These are phyloP conservation scores for Phymatocera aterrima DNA, from an alignment of 2,888 invertebrate species.

Conservation along the genomic window DNA sequence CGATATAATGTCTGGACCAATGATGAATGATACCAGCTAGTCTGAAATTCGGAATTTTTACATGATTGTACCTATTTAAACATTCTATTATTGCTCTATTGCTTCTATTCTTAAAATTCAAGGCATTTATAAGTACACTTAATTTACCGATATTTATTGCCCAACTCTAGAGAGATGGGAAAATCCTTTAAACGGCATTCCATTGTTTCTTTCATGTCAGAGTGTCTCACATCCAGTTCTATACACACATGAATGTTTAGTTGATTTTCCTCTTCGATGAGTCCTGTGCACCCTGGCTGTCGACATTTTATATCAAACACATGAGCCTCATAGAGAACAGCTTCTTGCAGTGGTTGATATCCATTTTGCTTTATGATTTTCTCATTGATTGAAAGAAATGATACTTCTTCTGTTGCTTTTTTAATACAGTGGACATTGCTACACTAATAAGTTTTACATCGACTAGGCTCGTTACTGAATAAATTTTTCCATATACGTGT, in stretches of 20 bases:
- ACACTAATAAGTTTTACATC: background rate
- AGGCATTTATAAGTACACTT: background rate
- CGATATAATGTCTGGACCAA: background rate
- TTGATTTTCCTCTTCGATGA: background rate
- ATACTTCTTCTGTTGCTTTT: background rate
- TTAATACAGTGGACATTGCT: constrained; percentile 16
- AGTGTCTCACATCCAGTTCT: constrained; percentile 23
- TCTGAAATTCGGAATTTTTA: constrained; percentile 13
- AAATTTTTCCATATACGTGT: constrained; percentile 2
- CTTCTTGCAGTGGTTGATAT: constrained; percentile 14
- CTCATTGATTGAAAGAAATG: constrained; percentile 19
- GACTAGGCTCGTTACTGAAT: background rate
- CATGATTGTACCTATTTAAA: background rate
- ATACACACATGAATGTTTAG: constrained; percentile 20
- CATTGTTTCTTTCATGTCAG: constrained; percentile 1
- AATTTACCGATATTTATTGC: constrained; percentile 13
- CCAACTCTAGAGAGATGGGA: constrained; percentile 8
- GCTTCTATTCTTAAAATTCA: constrained; percentile 5
- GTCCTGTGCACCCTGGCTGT: constrained; percentile 3
- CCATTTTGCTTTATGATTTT: background rate
- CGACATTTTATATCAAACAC: background rate
- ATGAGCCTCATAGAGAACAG: constrained; percentile 1
- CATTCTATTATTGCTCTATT: background rate
- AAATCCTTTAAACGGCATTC: constrained; percentile 13
- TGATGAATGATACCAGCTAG: constrained; percentile 11